phyloP scores from a whole-genome alignment of 2,888 invertebrate genomes.

The Lymantria dispar region DNA sequence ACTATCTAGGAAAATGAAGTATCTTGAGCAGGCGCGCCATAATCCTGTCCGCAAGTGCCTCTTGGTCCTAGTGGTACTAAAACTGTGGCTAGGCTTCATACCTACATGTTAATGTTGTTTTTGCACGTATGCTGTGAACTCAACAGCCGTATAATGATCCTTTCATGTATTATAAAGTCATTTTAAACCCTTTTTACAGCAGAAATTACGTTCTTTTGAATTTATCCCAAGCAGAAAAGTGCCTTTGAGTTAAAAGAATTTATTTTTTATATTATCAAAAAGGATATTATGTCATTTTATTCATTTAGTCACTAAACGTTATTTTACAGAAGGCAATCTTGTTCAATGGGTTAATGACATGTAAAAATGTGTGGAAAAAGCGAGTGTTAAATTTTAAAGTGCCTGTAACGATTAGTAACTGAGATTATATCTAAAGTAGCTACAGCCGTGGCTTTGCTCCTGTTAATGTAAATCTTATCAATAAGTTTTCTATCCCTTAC shows the following conservation, averaged over 20 bases:
- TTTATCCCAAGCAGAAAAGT: slow-evolving; percentile 62
- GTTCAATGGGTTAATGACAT: too few relatives aligned
- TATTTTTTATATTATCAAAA: slow-evolving; percentile 12
- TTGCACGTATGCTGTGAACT: slow-evolving; percentile 66
- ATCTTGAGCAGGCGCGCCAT: slow-evolving; percentile 25
- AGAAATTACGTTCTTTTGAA: slow-evolving; percentile 66
- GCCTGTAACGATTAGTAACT: too few relatives aligned
- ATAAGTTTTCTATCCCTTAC: too few relatives aligned
- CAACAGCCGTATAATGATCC: slow-evolving; percentile 72
- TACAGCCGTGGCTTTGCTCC: too few relatives aligned
- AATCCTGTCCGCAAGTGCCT: slow-evolving; percentile 22
- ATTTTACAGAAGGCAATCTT: too few relatives aligned
- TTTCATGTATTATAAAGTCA: slow-evolving; percentile 69
- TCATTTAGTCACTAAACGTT: too few relatives aligned
- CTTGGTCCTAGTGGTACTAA: slow-evolving; percentile 28
- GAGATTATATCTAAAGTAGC: too few relatives aligned
- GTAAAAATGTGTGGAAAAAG: too few relatives aligned
- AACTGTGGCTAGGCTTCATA: slow-evolving; percentile 33
- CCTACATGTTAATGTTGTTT: slow-evolving; percentile 55
- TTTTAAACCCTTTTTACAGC: slow-evolving; percentile 59
- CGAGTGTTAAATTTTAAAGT: too few relatives aligned
- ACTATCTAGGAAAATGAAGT: slow-evolving; percentile 28
- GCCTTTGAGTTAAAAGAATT: slow-evolving; percentile 51
- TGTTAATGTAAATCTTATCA: too few relatives aligned
- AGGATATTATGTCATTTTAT: too few relatives aligned